Percentiles rank a stretch among this genome's conserved stretches.
Conservation (phyloP, 1,140 invertebrate species). For the Mizuhopecten yessoensis region DNA sequence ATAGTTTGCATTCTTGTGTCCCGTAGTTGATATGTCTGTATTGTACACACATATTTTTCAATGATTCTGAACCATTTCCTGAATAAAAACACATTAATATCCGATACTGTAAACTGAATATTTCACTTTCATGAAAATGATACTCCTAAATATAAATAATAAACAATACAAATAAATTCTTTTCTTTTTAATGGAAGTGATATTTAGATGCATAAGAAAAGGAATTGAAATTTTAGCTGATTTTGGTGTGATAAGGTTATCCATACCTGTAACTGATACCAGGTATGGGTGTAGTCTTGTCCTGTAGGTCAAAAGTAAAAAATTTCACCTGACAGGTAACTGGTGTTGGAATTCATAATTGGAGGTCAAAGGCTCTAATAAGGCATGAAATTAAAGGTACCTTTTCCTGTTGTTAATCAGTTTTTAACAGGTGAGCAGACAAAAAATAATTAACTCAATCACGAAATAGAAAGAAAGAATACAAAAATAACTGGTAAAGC, state of each 20-base stretch:
- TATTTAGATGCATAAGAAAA: neutral
- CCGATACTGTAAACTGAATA: no score
- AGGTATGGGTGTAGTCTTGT: neutral
- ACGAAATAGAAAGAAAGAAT: neutral
- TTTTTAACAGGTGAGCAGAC: constrained; percentile 37
- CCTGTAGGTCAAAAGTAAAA: neutral
- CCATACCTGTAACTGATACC: neutral
- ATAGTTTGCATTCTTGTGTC: neutral
- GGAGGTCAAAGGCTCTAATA: neutral
- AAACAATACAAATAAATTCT: no score
- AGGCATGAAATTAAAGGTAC: constrained; percentile 27
- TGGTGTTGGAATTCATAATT: constrained; percentile 39
- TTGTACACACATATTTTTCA: neutral
- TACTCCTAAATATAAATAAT: no score
- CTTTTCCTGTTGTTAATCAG: constrained; percentile 16
- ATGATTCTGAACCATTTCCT: neutral
- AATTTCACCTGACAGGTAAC: neutral
- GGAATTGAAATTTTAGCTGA: neutral
- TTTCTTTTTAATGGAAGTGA: neutral
- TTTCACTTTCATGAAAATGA: neutral
- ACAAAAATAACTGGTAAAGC: neutral
- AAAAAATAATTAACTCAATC: constrained; percentile 36
- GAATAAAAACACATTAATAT: neutral
- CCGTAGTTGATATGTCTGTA: neutral
- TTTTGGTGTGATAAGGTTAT: constrained; percentile 7